Conservation (phyloP, 2,797 vertebrate genomes). For the Rousettus madagascariensis region DNA sequence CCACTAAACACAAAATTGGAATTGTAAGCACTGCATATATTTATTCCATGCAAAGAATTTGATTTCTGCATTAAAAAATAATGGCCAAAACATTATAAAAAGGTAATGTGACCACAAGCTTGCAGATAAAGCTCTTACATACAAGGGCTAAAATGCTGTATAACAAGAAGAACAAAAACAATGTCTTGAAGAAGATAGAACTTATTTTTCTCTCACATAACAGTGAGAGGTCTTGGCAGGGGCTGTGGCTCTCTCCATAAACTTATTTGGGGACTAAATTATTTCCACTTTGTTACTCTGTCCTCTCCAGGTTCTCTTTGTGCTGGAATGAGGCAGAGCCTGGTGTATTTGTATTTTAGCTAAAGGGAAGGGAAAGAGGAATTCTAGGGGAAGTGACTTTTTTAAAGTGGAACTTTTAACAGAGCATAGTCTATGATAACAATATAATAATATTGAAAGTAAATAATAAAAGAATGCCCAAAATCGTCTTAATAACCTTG, state of each 20-base stretch:
- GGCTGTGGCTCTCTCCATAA: neutral
- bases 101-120: neutral
- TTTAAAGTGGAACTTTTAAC: neutral
- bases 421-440: neutral
- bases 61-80: neutral
- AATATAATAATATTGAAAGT: neutral
- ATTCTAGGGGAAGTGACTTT: neutral
- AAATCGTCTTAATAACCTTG: neutral
- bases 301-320: neutral
- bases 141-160: neutral
- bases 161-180: neutral
- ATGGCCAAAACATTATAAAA: neutral
- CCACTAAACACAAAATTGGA: neutral
- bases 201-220: neutral
- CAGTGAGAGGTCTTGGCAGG: neutral
- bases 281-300: neutral
- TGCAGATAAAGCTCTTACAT: neutral
- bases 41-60: neutral
- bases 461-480: neutral
- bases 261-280: neutral
- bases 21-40: neutral
- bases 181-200: neutral
- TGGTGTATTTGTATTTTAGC: neutral
- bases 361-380: neutral
- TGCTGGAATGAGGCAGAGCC: neutral